phyloP scores from a whole-genome alignment of 2,888 invertebrate species.

The Rosalia funebris region DNA sequence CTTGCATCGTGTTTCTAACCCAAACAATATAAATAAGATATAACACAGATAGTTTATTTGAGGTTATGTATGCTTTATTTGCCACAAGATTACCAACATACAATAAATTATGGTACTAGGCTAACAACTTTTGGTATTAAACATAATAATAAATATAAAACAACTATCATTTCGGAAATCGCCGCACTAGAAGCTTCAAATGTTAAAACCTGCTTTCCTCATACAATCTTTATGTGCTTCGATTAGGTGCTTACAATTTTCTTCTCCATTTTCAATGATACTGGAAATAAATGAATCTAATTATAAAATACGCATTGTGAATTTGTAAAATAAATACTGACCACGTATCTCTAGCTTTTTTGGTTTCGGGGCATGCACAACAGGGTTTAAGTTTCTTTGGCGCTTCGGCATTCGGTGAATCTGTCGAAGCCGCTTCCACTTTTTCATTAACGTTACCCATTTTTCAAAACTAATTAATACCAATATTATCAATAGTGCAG shows the following conservation, averaged over 20 bases:
- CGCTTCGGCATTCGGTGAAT: constrained; percentile 56
- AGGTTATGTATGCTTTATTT: constrained; percentile 6
- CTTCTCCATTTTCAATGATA: constrained; percentile 91
- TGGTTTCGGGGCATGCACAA: constrained; percentile 97
- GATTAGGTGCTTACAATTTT: constrained; percentile 87
- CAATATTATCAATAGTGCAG: not conserved
- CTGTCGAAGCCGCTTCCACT: constrained; percentile 63
- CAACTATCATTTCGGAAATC: not conserved
- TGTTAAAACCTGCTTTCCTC: constrained; percentile 94
- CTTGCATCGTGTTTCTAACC: constrained; percentile 1
- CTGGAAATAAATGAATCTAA: constrained; percentile 69
- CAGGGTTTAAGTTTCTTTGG: constrained; percentile 89
- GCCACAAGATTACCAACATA: not conserved
- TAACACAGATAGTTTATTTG: constrained; percentile 22
- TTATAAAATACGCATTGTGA: constrained; percentile 9
- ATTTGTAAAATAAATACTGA: constrained; percentile 65
- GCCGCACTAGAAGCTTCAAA: constrained; percentile 69
- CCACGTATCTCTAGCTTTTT: constrained; percentile 90
- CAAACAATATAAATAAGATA: not conserved
- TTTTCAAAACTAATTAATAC: constrained; percentile 32
- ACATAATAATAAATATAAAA: constrained; percentile 10
- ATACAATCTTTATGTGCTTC: constrained; percentile 98
- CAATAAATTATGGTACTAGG: not conserved
- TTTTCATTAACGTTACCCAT: constrained; percentile 70
- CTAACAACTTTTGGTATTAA: not conserved